These are phyloP conservation scores for Lycaena phlaeas DNA, from an alignment of 2,888 invertebrate species.

Conservation along the genomic window DNA sequence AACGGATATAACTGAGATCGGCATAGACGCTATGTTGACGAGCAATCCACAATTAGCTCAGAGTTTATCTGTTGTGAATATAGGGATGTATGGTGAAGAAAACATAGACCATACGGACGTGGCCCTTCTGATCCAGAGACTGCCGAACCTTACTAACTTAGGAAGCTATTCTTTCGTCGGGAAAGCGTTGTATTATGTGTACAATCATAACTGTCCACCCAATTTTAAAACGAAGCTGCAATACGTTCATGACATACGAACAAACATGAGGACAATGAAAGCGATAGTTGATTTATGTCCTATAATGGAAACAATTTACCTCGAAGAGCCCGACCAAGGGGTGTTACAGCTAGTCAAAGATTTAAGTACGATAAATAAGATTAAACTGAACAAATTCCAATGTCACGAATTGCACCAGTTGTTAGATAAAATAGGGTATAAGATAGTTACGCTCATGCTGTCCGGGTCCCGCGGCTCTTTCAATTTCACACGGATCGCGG, in stretches of 20 bases:
- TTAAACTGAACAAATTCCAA: slow-evolving; percentile 76
- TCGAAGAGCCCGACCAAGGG: slow-evolving; percentile 75
- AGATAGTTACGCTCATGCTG: slow-evolving; percentile 70
- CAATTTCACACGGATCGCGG: slow-evolving; percentile 73
- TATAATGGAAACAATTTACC: slow-evolving; percentile 74
- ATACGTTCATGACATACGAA: slow-evolving; percentile 78
- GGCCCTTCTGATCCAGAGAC: slow-evolving; percentile 74
- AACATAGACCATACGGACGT: slow-evolving; percentile 78
- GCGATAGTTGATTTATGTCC: slow-evolving; percentile 76
- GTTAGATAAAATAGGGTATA: slow-evolving; percentile 68
- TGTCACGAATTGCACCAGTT: slow-evolving; percentile 75
- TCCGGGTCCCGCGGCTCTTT: slow-evolving; percentile 72
- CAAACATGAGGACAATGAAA: slow-evolving; percentile 72
- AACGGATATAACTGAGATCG: slow-evolving; percentile 77
- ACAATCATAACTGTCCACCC: slow-evolving; percentile 64
- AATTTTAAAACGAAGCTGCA: slow-evolving; percentile 76
- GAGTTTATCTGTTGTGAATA: slow-evolving; percentile 74
- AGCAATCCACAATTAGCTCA: slow-evolving; percentile 68
- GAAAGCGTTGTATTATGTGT: slow-evolving; percentile 71
- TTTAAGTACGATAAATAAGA: slow-evolving; percentile 60
- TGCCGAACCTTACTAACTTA: slow-evolving; percentile 76
- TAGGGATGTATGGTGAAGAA: slow-evolving; percentile 80
- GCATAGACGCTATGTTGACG: slow-evolving; percentile 71
- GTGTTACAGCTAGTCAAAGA: slow-evolving; percentile 65
- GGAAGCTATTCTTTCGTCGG: slow-evolving; percentile 80